phyloP scores from a whole-genome alignment of 2,797 vertebrate species.

The Rhyacichthys aspro region DNA sequence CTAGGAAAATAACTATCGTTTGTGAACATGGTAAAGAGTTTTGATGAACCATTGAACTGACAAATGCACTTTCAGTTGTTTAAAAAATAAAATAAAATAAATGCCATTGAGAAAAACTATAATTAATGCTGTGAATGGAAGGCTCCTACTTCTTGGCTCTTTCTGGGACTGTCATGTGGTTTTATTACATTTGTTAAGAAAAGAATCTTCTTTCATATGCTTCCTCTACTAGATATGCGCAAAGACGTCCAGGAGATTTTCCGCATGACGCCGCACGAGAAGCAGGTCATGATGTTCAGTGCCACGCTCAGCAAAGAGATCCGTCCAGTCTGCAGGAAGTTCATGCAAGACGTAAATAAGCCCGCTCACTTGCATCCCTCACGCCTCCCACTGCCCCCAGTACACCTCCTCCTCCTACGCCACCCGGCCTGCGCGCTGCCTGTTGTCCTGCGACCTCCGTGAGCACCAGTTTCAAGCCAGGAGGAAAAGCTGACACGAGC shows the following conservation, averaged over 20 bases:
- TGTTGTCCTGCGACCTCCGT: conserved; percentile 27
- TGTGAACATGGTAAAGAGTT: too few species aligned
- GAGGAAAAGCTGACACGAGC: not conserved
- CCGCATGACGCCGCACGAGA: conserved; percentile 88
- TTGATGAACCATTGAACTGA: too few species aligned
- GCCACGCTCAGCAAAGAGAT: conserved; percentile 89
- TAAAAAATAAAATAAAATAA: too few species aligned
- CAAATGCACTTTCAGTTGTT: too few species aligned
- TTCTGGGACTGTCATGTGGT: too few species aligned
- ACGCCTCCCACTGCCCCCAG: conserved; percentile 38
- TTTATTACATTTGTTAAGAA: too few species aligned
- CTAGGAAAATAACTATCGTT: too few species aligned
- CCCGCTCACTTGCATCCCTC: conserved; percentile 53
- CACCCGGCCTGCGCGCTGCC: conserved; percentile 30
- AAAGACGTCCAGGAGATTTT: conserved; percentile 90
- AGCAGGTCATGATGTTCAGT: conserved; percentile 92
- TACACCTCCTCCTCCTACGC: conserved; percentile 39
- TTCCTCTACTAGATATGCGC: conserved; percentile 79
- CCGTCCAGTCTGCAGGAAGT: conserved; percentile 88
- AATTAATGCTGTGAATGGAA: too few species aligned
- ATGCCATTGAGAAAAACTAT: too few species aligned
- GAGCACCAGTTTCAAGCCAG: conserved; percentile 10
- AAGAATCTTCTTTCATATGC: not conserved
- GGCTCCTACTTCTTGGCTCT: too few species aligned
- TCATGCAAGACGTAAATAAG: conserved; percentile 91